Evolutionary conservation across 1,140 invertebrate genomes (phyloP), one percentile per base, ranked within the genome.

Genomic region (Cataglyphis hispanica): DNA sequence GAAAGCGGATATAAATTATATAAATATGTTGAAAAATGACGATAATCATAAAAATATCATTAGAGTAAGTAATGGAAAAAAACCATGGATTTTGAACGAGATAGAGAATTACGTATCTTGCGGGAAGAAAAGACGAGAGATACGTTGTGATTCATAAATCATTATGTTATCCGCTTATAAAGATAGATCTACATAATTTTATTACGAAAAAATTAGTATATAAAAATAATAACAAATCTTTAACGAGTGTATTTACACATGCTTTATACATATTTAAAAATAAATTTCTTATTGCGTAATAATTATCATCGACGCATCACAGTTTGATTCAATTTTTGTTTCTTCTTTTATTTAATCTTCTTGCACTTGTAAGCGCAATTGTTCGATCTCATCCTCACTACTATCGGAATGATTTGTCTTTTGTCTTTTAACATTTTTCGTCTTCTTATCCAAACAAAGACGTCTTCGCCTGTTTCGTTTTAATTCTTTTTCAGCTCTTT

Each of bases 371-470:
- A 74, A 75, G 7, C 91, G 85, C 7, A 93, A 31, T 11, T n/a
- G 34, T 76, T 92, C 92, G 22, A 77, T 86, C 31, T 93, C 92
- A 60, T 93, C 92, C 11, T 92, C 92, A 19, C 92, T 93, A 25
- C 92, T 93, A n/a, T 61, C 80, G 8, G 63, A 86, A 10, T 31
- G 11, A 37, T 63, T 43, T 56, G 4, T 88, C 7, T 25, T 66
- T 40, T 74, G 86, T 16, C 13, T 67, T 58, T 84, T 81, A 25
- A 46, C 43, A 2, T 27, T n/a, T 16, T 19, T 64, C 0, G 5
- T 16, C 2, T 64, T 31, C 1, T 58, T 77, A 19, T 34, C 31
- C 1, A 10, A 46, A 74, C 50, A 13, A 8, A 13, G 10, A 3
- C 85, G 85, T 76, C 91, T 92, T 10, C 86, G 76, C 61, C 74